Conservation (phyloP, 1,140 invertebrate genomes). For the Camponotus vicinus region DNA sequence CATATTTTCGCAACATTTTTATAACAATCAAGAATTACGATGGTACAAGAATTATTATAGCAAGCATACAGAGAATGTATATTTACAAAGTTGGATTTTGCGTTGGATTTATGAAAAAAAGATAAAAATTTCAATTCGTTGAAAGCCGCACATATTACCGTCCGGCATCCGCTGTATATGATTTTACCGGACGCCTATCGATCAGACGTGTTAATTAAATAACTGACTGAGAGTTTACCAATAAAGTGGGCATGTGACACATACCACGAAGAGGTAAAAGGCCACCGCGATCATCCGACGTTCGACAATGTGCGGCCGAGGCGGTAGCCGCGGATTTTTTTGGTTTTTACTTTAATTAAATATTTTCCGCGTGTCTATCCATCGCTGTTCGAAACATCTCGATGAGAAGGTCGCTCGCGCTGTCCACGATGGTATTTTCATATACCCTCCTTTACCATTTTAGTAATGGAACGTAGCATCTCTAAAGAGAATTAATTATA, state of each 20-base stretch:
- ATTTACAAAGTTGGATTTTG: slow-evolving; percentile 3
- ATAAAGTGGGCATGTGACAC: slow-evolving; percentile 73
- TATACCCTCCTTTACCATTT: slow-evolving; percentile 15
- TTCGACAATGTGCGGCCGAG: slow-evolving; percentile 71
- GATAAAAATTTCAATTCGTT: slow-evolving; percentile 51
- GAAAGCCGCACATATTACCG: slow-evolving; percentile 56
- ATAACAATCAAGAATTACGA: background rate
- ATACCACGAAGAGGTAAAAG: slow-evolving; percentile 53
- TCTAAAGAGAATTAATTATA: slow-evolving; percentile 19
- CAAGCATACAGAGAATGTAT: background rate
- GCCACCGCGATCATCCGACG: slow-evolving; percentile 62
- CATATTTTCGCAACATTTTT: background rate
- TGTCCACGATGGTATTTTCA: slow-evolving; percentile 60
- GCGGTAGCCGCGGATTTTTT: slow-evolving; percentile 74
- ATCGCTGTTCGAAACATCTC: slow-evolving; percentile 62
- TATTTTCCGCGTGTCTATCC: slow-evolving; percentile 71
- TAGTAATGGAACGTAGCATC: slow-evolving; percentile 3
- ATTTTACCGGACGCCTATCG: slow-evolving; percentile 60
- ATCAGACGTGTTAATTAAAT: slow-evolving; percentile 75
- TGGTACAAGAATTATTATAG: slow-evolving; percentile 3
- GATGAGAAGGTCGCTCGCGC: slow-evolving; percentile 64
- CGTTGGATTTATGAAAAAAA: slow-evolving; percentile 15
- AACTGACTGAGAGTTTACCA: slow-evolving; percentile 74
- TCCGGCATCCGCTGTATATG: slow-evolving; percentile 55
- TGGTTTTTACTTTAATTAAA: slow-evolving; percentile 81